Evolutionary conservation across 2,113 vertebrate species (phyloP).

Genomic region (Urocynchramus pylzowi): DNA sequence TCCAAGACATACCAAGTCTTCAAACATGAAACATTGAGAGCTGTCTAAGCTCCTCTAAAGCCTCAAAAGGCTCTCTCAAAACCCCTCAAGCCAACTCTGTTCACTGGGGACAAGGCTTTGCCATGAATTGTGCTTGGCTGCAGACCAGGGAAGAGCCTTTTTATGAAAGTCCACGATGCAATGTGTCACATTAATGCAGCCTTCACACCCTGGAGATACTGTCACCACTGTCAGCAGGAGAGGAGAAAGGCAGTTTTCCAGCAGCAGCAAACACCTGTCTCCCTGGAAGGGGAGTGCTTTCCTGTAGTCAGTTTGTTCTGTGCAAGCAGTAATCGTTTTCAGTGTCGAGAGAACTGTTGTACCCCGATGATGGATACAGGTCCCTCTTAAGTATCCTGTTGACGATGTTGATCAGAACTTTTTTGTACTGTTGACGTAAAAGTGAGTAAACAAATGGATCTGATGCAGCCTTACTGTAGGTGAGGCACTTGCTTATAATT

Average conservation of each 20-base stretch:
- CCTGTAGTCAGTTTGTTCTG: conserved; percentile 61
- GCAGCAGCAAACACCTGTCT: background rate
- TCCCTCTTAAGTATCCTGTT: conserved; percentile 71
- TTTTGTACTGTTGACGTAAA: conserved; percentile 78
- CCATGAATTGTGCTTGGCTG: background rate
- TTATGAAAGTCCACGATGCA: background rate
- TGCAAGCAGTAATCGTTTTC: conserved; percentile 74
- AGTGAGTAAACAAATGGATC: conserved; percentile 79
- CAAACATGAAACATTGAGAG: background rate
- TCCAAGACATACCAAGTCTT: background rate
- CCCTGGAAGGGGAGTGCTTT: background rate
- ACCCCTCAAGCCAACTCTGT: background rate
- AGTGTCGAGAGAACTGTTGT: conserved; percentile 74
- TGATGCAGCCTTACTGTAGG: conserved; percentile 78
- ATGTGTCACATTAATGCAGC: background rate
- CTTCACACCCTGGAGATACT: background rate
- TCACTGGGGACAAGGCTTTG: background rate
- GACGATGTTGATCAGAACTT: conserved; percentile 73
- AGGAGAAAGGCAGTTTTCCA: conserved; percentile 2
- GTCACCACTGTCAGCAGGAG: background rate
- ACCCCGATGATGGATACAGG: conserved; percentile 66
- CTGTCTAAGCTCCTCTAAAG: background rate
- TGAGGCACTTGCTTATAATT: conserved; percentile 76
- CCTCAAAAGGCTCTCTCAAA: background rate
- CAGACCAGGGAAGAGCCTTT: background rate